A percentile compares a stretch with the other conserved stretches of the same genome.
phyloP scores from a whole-genome alignment of 1,140 invertebrate genomes.

The Plutomurus gul region DNA sequence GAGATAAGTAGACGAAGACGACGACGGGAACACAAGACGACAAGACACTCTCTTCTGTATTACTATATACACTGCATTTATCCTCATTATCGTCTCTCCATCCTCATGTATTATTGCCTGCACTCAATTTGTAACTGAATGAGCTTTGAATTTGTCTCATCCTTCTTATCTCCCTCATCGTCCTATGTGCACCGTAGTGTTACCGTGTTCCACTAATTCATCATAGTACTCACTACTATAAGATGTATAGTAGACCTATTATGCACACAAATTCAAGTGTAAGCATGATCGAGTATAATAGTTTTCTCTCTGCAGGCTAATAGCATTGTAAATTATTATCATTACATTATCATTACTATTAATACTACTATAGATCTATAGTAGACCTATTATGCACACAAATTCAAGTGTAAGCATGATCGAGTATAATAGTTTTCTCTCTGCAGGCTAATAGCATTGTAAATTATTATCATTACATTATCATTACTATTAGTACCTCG shows the following conservation, averaged over 20 bases:
- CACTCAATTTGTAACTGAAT: background rate
- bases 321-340: background rate
- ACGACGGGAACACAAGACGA: background rate
- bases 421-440: background rate
- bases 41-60: background rate
- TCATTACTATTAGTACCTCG: no score
- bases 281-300: background rate
- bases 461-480: conserved; percentile 2
- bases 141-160: background rate
- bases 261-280: no score
- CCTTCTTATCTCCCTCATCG: no score
- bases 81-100: background rate
- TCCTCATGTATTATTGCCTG: background rate
- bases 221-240: no score
- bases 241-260: no score
- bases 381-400: no score
- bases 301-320: background rate
- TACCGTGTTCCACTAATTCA: no score
- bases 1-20: background rate
- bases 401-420: background rate
- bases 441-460: background rate
- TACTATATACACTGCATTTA: background rate
- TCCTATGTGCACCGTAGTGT: no score
- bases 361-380: no score
- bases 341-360: background rate